Percentiles rank a stretch among this genome's conserved stretches.
Conservation (phyloP, 2,888 invertebrate species). For the Malthinus flaveolus region DNA sequence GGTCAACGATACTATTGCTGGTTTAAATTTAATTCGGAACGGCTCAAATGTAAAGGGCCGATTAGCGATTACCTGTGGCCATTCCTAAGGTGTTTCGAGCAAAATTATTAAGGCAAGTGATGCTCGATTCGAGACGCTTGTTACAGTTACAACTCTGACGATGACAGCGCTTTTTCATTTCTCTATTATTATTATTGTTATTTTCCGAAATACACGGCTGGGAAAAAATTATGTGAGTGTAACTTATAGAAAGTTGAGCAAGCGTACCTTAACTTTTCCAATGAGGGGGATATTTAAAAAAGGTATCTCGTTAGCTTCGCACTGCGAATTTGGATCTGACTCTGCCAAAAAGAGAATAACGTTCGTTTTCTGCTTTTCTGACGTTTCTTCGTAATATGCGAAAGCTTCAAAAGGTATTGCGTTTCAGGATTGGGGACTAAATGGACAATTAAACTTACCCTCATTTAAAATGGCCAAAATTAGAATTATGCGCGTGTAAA, state of each 20-base stretch:
- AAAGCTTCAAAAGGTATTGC: too few relatives aligned
- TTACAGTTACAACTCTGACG: slow-evolving; percentile 8
- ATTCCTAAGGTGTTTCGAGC: slow-evolving; percentile 12
- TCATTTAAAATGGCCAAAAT: not conserved
- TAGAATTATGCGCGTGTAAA: not conserved
- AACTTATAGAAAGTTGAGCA: too few relatives aligned
- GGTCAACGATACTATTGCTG: slow-evolving; percentile 10
- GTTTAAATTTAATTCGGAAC: not conserved
- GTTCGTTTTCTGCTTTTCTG: not conserved
- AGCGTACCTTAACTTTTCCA: slow-evolving; percentile 10
- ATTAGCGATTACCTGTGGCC: slow-evolving; percentile 3
- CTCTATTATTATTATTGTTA: not conserved
- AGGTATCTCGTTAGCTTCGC: not conserved
- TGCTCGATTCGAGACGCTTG: slow-evolving; percentile 10
- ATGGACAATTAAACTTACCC: not conserved
- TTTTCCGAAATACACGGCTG: not conserved
- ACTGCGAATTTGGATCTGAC: not conserved
- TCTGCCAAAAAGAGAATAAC: slow-evolving; percentile 9
- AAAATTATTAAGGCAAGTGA: slow-evolving; percentile 8
- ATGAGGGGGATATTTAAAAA: slow-evolving; percentile 3
- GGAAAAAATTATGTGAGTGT: not conserved
- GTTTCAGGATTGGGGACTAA: not conserved
- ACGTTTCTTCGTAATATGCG: not conserved
- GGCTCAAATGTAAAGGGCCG: not conserved
- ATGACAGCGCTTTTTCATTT: not conserved